Percentiles rank a stretch among this genome's conserved stretches.
These are phyloP conservation scores for Enteromius mattozi DNA, from an alignment of 2,797 vertebrate genomes.

Conservation along the genomic window DNA sequence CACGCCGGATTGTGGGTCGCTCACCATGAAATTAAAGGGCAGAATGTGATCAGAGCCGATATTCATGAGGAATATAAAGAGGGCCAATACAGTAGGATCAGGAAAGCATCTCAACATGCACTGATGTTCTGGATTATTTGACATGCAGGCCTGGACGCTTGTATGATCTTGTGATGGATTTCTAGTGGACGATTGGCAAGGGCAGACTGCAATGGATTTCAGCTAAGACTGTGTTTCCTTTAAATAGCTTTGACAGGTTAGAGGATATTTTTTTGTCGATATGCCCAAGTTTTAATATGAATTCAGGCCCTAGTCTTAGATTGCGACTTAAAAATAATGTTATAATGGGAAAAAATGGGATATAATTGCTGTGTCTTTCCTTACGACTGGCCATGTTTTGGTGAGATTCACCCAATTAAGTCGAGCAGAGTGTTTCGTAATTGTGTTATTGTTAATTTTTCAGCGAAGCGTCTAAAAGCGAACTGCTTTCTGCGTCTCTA, in stretches of 20 bases:
- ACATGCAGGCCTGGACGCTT: not conserved
- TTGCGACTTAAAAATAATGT: not conserved
- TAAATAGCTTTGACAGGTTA: not conserved
- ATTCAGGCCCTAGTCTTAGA: not conserved
- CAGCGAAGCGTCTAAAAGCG: not conserved
- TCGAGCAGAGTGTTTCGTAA: not conserved
- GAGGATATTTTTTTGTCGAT: not conserved
- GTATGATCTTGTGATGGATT: not conserved
- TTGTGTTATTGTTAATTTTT: not conserved
- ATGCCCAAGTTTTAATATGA: not conserved
- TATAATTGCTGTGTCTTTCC: not conserved
- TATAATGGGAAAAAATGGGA: not conserved
- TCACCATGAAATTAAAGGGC: conserved; percentile 48
- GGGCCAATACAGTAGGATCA: not conserved
- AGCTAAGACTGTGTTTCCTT: not conserved
- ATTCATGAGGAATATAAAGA: conserved; percentile 47
- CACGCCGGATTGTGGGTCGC: conserved; percentile 33
- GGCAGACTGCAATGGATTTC: not conserved
- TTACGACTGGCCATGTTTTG: not conserved
- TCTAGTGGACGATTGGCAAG: not conserved
- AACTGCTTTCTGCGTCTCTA: not conserved
- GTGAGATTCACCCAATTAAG: not conserved
- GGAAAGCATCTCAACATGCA: not conserved
- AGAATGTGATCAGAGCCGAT: conserved; percentile 38
- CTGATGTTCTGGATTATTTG: not conserved